Evolutionary conservation across 2,797 vertebrate genomes (phyloP), one percentile per base, ranked within the genome.

Genomic region (Melopsittacus undulatus): DNA sequence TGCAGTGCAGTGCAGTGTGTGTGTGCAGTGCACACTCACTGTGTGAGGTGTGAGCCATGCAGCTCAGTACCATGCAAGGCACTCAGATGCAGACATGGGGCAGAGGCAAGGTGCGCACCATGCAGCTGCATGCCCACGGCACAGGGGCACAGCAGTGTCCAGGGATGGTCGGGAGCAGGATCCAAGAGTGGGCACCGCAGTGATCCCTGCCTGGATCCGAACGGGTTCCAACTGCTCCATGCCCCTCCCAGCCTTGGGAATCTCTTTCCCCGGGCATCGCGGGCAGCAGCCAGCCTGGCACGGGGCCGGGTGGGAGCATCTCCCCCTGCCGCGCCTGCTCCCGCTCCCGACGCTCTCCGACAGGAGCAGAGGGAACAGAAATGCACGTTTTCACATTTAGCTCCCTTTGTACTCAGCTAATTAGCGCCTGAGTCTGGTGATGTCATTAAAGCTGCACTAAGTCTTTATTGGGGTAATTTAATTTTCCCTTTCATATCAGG

Each of bases 401-500:
- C 90, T 96, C 90, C 92, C 95, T 97, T 96, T 97, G 96, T 97
- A 96, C 95, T 95, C 86, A 46, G 92, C 96, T 97, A 97, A 97
- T 97, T 97, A 97, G 95, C 69, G 93, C 91, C 95, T 97, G 96
- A 97, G 95, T 88, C 96, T 96, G 95, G 96, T 97, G 97, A 97
- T 97, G 97, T 97, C 97, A 96, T 97, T 97, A 97, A 96, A 97
- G 95, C 95, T 82, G 96, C 95, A 20, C 96, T 96, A 96, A 97
- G 93, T 93, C 97, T 97, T 97, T 95, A 96, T 96, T 96, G 96
- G 95, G 94, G 94, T 97, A 97, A 97, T 97, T 97, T 97, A 97
- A 97, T 97, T 97, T 97, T 97, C 97, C 96, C 94, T 97, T 97
- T 97, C 96, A 97, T 97, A 97, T 97, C 97, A 94, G 92, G 94